Evolutionary conservation across 2,888 invertebrate species (phyloP).

Genomic region (Watsonalla binaria): DNA sequence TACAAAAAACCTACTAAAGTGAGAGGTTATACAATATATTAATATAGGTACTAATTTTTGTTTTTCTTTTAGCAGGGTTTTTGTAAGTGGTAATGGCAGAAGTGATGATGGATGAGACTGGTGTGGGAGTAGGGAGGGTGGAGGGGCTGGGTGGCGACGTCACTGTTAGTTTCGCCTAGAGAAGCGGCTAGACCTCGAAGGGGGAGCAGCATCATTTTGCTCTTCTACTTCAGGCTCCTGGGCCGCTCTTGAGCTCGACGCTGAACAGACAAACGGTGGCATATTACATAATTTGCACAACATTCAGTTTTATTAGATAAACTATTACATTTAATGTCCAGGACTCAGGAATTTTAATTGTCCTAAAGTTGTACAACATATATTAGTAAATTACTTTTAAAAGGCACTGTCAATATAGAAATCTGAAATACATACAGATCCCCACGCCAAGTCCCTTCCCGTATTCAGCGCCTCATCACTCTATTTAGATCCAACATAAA

Average conservation of each 20-base stretch:
- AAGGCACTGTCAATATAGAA: too few species aligned
- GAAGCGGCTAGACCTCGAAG: constrained; percentile 45
- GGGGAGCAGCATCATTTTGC: constrained; percentile 46
- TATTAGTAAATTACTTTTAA: too few species aligned
- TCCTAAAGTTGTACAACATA: too few species aligned
- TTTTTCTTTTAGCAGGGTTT: background rate
- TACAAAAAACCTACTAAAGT: background rate
- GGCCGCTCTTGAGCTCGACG: constrained; percentile 46
- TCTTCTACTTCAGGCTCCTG: constrained; percentile 55
- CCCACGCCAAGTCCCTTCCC: too few species aligned
- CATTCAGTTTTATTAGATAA: too few species aligned
- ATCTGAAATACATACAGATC: too few species aligned
- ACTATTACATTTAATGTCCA: too few species aligned
- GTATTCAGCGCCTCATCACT: too few species aligned
- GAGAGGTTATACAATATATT: background rate
- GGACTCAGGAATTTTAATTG: too few species aligned
- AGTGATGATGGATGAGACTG: constrained; percentile 15
- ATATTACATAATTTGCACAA: too few species aligned
- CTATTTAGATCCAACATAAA: too few species aligned
- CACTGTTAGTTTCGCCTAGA: constrained; percentile 48
- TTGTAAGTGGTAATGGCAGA: constrained; percentile 4
- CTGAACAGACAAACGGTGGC: constrained; percentile 27
- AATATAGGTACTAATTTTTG: background rate
- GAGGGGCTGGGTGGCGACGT: constrained; percentile 9
- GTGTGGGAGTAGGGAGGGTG: constrained; percentile 14